phyloP scores from a whole-genome alignment of 1,140 invertebrate species.

The Drosophila ohnishii region DNA sequence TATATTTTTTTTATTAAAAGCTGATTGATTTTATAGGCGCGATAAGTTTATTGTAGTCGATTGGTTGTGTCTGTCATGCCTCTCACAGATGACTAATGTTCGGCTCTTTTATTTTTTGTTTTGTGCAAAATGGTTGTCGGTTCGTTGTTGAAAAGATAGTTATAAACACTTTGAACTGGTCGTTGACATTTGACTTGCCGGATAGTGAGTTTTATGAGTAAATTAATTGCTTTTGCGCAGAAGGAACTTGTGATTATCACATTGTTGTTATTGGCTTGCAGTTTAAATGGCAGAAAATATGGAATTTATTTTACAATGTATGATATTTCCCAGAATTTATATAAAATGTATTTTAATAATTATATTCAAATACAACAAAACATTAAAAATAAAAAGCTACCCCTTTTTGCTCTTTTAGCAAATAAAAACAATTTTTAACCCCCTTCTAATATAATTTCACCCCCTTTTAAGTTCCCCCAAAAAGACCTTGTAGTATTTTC shows the following conservation, averaged over 20 bases:
- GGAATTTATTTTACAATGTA: not conserved
- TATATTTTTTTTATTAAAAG: conserved; percentile 42
- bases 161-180: conserved; percentile 67
- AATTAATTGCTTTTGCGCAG: not conserved
- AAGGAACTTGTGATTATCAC: not conserved
- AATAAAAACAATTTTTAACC: not conserved
- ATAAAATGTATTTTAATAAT: no score
- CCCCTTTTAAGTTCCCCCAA: not conserved
- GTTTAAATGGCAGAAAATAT: not conserved
- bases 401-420: not conserved
- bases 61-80: conserved; percentile 43
- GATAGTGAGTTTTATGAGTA: conserved; percentile 4
- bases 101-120: conserved; percentile 45
- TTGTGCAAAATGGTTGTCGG: conserved; percentile 35
- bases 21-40: conserved; percentile 79
- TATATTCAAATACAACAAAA: not conserved
- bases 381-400: not conserved
- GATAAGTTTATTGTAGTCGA: conserved; percentile 73
- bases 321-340: no score
- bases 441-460: conserved; percentile 4
- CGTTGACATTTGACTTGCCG: conserved; percentile 55
- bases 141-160: conserved; percentile 50
- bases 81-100: conserved; percentile 69
- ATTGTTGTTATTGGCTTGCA: not conserved
- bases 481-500: conserved; percentile 31